Evolutionary conservation across 2,888 invertebrate genomes (phyloP).

Genomic region (Eristalinus sepulchralis): DNA sequence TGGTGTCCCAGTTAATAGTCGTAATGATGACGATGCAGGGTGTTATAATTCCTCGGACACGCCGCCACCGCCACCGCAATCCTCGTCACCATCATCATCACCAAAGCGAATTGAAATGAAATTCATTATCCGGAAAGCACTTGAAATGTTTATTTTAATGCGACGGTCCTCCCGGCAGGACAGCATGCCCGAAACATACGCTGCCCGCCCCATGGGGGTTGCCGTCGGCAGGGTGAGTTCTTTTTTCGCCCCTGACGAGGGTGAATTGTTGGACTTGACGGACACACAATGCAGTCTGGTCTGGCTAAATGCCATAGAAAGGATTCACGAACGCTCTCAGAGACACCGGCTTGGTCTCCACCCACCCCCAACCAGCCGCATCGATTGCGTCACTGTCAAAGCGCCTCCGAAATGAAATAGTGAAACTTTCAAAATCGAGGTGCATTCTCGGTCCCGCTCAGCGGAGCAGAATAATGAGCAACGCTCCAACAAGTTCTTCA

Average conservation of each 20-base stretch:
- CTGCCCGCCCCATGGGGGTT: constrained; percentile 4
- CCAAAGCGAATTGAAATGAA: constrained; percentile 66
- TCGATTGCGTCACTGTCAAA: background rate
- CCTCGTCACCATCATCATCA: background rate
- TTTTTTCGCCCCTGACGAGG: constrained; percentile 45
- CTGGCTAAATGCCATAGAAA: background rate
- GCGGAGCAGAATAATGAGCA: constrained; percentile 52
- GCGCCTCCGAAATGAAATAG: background rate
- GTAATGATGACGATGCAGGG: constrained; percentile 49
- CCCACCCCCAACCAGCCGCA: background rate
- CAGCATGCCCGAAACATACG: constrained; percentile 64
- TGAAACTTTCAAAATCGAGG: background rate
- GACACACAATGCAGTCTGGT: background rate
- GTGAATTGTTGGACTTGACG: constrained; percentile 21
- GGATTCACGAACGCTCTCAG: background rate
- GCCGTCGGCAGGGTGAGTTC: background rate
- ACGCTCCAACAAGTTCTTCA: constrained; percentile 23
- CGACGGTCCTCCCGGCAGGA: constrained; percentile 61
- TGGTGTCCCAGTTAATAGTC: constrained; percentile 66
- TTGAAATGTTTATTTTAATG: constrained; percentile 73
- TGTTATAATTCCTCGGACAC: constrained; percentile 66
- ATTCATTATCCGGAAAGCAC: constrained; percentile 74
- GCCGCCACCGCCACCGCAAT: background rate
- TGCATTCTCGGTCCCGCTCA: constrained; percentile 16
- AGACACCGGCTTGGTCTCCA: background rate